Conservation (phyloP, 2,797 vertebrate species). For the Crypturellus tataupa region DNA sequence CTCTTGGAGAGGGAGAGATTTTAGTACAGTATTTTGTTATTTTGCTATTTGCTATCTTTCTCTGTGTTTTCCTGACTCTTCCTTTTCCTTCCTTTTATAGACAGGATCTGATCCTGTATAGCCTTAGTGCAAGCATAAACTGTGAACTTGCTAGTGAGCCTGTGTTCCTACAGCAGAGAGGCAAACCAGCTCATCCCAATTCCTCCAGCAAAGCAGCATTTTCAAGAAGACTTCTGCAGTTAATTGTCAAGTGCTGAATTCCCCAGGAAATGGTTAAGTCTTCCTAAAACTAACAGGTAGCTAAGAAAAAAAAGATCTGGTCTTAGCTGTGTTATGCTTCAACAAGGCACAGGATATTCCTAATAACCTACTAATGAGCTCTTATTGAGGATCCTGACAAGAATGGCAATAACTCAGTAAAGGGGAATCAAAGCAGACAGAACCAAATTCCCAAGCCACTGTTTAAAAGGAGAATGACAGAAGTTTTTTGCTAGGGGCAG, state of each 20-base stretch:
- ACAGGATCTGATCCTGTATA: background rate
- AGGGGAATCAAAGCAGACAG: background rate
- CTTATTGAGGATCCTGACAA: background rate
- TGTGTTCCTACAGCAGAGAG: background rate
- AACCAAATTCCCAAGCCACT: background rate
- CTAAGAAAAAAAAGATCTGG: background rate
- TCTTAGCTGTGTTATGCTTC: background rate
- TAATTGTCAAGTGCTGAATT: background rate
- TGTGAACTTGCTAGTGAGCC: background rate
- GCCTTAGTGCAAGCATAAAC: background rate
- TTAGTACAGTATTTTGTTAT: background rate
- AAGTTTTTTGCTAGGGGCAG: background rate
- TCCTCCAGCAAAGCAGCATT: background rate
- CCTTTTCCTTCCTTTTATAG: background rate
- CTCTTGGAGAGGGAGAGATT: background rate
- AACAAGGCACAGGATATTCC: background rate
- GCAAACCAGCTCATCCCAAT: background rate
- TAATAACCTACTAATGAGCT: background rate
- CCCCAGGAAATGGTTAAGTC: background rate
- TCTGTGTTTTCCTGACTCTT: background rate
- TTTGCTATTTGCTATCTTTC: background rate
- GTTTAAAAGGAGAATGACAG: background rate
- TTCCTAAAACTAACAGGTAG: background rate
- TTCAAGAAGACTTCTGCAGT: background rate
- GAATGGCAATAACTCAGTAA: background rate